Base-by-base conservation (phyloP, 2,888 invertebrate species). In the Pristionchus japonicus region DNA sequence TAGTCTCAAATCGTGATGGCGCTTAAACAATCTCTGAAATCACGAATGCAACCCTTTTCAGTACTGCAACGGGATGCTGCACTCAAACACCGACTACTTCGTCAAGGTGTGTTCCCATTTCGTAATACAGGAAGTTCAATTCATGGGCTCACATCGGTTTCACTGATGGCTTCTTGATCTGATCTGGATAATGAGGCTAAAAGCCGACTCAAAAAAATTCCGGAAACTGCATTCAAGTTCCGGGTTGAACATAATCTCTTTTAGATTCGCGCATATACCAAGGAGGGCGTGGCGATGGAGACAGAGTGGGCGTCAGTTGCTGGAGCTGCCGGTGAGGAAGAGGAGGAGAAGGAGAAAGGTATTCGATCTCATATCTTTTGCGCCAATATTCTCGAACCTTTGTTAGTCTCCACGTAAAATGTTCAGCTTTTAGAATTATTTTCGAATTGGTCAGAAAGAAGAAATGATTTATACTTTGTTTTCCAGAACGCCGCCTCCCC, bases 61-160 rank as follows among this genome's bases (percentile, higher is more conserved):
- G 92, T 94, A 91, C 89, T 94, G 94, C 89, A 94, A 94, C 89
- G 94, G 94, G 17, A 91, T 92, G 47, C 90, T 94, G 52, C 91
- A 91, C 9, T 90, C 93, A 20, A 92, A 92, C 80, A 91, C 90
- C 20, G 91, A 93, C 74, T 94, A 94, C 89, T 91, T 89, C 86
- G 94, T 93, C 4, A 93, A 93, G 77, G 88, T 87, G 7, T 0
- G 67, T 23, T 13, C 7, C 3, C n/a, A n/a, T 0, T 57, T 6
- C 57, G 20, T 20, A 20, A 52, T 17, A 3, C n/a, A n/a, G n/a
- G n/a, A n/a, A n/a, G n/a, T n/a, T n/a, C n/a, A n/a, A n/a, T n/a
- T n/a, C n/a, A n/a, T n/a, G n/a, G n/a, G n/a, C n/a, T n/a, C n/a
- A n/a, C n/a, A n/a, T n/a, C n/a, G n/a, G n/a, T n/a, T n/a, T n/a